Conservation (phyloP, 2,797 vertebrate species). For the Sebastiscus albofasciatus region DNA sequence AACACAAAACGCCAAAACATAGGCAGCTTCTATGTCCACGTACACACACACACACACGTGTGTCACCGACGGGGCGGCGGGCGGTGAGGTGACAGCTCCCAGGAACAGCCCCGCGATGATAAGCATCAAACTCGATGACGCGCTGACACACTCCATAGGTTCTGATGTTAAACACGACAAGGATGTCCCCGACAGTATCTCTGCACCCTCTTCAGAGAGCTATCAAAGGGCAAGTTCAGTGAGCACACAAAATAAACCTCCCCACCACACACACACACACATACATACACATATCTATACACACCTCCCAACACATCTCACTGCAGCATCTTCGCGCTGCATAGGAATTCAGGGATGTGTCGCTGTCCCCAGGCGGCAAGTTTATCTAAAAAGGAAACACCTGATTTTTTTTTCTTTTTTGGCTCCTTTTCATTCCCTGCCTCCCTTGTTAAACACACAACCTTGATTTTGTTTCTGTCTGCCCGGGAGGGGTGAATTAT, state of each 20-base stretch:
- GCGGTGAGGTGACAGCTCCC: slow-evolving; percentile 44
- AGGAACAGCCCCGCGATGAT: slow-evolving; percentile 56
- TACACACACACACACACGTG: neutral
- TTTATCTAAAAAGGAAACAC: slow-evolving; percentile 80
- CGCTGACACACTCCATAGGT: slow-evolving; percentile 65
- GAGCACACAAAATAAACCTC: slow-evolving; percentile 54
- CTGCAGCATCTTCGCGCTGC: slow-evolving; percentile 72
- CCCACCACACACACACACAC: slow-evolving; percentile 5
- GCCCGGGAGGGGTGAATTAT: slow-evolving; percentile 79
- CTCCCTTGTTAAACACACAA: slow-evolving; percentile 80
- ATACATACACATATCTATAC: slow-evolving; percentile 17
- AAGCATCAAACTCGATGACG: slow-evolving; percentile 64
- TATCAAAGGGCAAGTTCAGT: slow-evolving; percentile 76
- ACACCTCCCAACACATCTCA: slow-evolving; percentile 59
- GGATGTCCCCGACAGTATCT: slow-evolving; percentile 70
- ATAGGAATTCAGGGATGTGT: slow-evolving; percentile 76
- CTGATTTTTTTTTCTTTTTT: slow-evolving; percentile 54
- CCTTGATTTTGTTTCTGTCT: slow-evolving; percentile 77
- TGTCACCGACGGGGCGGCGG: slow-evolving; percentile 20
- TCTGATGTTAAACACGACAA: slow-evolving; percentile 71
- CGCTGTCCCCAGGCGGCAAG: slow-evolving; percentile 75
- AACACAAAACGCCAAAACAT: slow-evolving; percentile 42
- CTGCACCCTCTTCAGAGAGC: slow-evolving; percentile 60
- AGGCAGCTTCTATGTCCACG: slow-evolving; percentile 36
- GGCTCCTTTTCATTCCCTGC: slow-evolving; percentile 62